A percentile compares a stretch with the other conserved stretches of the same genome.
Conservation (phyloP, 92 coral and sea anemone species). For the Muricea muricata region DNA sequence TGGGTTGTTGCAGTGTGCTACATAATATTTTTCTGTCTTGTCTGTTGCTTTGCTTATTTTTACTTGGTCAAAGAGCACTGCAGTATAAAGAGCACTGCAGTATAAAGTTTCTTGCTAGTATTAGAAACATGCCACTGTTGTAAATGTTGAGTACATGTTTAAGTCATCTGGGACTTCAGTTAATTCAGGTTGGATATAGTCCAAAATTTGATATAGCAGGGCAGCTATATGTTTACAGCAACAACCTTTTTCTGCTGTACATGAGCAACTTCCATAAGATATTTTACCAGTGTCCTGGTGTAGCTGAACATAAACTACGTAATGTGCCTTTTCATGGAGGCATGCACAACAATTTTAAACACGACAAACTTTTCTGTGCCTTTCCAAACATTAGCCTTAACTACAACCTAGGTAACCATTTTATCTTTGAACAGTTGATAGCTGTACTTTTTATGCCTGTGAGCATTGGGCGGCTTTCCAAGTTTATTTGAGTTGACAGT, state of each 20-base stretch:
- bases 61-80: conserved; percentile 39
- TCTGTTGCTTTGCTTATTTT: conserved; percentile 18
- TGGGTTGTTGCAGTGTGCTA: conserved; percentile 8
- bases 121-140: conserved; percentile 44
- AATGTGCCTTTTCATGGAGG: not conserved
- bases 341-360: not conserved
- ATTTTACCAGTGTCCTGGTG: conserved; percentile 29
- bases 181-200: conserved; percentile 33
- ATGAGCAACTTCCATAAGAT: conserved; percentile 6
- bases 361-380: not conserved
- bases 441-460: not conserved
- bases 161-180: conserved; percentile 44
- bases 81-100: conserved; percentile 35
- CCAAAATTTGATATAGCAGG: conserved; percentile 34
- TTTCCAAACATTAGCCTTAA: not conserved
- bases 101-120: conserved; percentile 8
- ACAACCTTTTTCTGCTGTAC: conserved; percentile 20
- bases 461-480: not conserved
- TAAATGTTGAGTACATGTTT: conserved; percentile 35
- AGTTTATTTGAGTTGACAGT: not conserved
- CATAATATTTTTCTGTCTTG: conserved; percentile 22
- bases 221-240: conserved; percentile 27
- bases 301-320: not conserved
- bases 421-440: not conserved
- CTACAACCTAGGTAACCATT: conserved; percentile 1